Evolutionary conservation across 2,888 invertebrate species (phyloP), one percentile per base, ranked within the genome.

Genomic region (Dascillus cervinus): DNA sequence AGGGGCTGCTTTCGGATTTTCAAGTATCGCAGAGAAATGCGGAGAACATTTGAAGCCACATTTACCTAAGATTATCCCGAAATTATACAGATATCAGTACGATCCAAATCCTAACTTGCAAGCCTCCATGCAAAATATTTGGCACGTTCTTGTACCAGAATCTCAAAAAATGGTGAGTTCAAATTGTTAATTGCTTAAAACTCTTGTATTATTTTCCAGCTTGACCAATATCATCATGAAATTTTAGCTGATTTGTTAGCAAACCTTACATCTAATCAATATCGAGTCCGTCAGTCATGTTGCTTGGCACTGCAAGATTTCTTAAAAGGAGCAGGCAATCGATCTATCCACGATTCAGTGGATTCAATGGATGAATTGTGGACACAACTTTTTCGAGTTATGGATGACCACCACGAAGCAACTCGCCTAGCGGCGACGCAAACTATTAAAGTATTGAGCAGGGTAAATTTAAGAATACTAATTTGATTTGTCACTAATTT

Each of bases 401-500:
- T 91, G 82, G 95, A 95, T 58, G 95, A 95, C 62, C 86, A 91
- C 47, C 94, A 95, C 60, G 92, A 89, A 57, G 85, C 82, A 12
- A 88, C 88, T 0, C 64, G 91, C 26, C 66, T 75, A 37, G 78
- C 83, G 0, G 89, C 89, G 3, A 77, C 74, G 3, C 76, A 75
- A 32, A 81, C 88, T 0, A 75, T 81, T 0, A 73, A 70, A 44
- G 70, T 79, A 11, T 65, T 90, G 9, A 82, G 85, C 46, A 86
- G 86, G 70, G 84, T 85, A n/a, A n/a, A n/a, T n/a, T n/a, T n/a
- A n/a, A n/a, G n/a, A n/a, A n/a, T n/a, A n/a, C n/a, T n/a, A n/a
- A 6, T 22, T 11, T 34, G 20, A 36, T 26, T 12, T 14, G 33
- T 26, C 30, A 17, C 23, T 22, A 22, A 15, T 25, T 37, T 34